Evolutionary conservation across 2,797 vertebrate species (phyloP).

Genomic region (Sylvilagus floridanus): DNA sequence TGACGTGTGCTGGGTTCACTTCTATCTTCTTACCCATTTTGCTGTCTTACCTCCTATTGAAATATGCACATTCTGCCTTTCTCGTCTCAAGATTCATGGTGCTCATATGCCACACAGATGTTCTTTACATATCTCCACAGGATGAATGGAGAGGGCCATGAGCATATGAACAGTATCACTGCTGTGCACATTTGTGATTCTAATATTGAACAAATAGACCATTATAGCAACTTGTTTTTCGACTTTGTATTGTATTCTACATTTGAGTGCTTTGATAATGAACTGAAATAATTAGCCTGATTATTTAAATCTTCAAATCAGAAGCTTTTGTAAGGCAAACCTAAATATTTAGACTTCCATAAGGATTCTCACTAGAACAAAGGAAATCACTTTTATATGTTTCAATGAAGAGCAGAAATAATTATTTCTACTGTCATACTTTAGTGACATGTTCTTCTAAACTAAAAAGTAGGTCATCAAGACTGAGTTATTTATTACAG

Average conservation of each 20-base stretch:
- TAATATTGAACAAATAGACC: neutral
- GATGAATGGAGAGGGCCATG: too few relatives aligned
- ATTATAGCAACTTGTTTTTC: neutral
- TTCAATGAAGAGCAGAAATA: conserved; percentile 2
- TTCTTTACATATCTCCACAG: neutral
- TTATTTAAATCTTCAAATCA: conserved; percentile 35
- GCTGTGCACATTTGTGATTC: rapidly evolving
- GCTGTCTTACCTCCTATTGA: neutral
- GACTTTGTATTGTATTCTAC: neutral
- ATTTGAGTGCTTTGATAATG: neutral
- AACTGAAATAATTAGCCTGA: conserved; percentile 4
- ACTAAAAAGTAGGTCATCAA: conserved; percentile 55
- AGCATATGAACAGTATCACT: rapidly evolving
- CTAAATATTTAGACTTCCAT: conserved; percentile 47
- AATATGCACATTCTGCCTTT: too few relatives aligned
- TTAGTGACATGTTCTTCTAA: conserved; percentile 54
- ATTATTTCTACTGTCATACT: conserved; percentile 15
- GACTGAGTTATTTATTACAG: neutral
- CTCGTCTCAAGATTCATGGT: neutral
- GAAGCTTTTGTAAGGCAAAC: conserved; percentile 12
- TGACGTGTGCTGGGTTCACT: neutral
- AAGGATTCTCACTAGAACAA: neutral
- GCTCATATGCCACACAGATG: neutral
- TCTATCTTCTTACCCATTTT: neutral
- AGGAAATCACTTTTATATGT: neutral